Evolutionary conservation across 1,140 invertebrate species (phyloP).

Genomic region (Forficula auricularia): DNA sequence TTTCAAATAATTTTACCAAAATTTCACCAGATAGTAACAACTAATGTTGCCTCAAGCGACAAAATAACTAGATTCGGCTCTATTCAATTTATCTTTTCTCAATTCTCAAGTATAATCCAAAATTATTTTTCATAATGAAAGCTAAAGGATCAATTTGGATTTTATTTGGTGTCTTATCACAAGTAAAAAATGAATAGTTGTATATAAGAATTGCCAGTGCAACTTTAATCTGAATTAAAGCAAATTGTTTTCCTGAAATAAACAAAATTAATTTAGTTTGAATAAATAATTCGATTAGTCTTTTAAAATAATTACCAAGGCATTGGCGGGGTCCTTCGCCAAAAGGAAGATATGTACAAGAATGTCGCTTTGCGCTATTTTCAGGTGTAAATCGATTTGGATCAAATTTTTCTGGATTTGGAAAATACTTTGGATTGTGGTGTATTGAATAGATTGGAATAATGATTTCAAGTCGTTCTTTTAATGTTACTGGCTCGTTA

Average conservation of each 20-base stretch:
- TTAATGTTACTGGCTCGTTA: neutral
- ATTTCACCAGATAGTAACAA: too few relatives aligned
- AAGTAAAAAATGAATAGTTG: neutral
- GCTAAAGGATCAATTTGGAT: too few relatives aligned
- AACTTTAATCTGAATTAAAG: constrained; percentile 3
- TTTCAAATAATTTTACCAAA: too few relatives aligned
- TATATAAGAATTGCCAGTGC: neutral
- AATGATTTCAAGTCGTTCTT: neutral
- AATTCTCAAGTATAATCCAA: too few relatives aligned
- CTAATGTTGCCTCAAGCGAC: too few relatives aligned
- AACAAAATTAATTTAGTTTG: neutral
- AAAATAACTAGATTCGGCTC: too few relatives aligned
- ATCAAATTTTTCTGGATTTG: constrained; percentile 35
- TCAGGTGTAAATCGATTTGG: constrained; percentile 32
- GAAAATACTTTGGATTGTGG: constrained; percentile 25
- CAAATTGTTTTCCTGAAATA: constrained; percentile 3
- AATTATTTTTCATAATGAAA: too few relatives aligned
- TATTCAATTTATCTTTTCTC: too few relatives aligned
- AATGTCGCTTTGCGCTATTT: constrained; percentile 23
- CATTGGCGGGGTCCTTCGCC: constrained; percentile 37
- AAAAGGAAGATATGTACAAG: constrained; percentile 34
- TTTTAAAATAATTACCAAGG: constrained; percentile 24
- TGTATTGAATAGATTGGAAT: constrained; percentile 21
- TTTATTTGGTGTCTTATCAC: too few relatives aligned
- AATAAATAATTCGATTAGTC: too few relatives aligned